phyloP scores from a whole-genome alignment of 2,113 vertebrate genomes.

The Hemiprocne comata region DNA sequence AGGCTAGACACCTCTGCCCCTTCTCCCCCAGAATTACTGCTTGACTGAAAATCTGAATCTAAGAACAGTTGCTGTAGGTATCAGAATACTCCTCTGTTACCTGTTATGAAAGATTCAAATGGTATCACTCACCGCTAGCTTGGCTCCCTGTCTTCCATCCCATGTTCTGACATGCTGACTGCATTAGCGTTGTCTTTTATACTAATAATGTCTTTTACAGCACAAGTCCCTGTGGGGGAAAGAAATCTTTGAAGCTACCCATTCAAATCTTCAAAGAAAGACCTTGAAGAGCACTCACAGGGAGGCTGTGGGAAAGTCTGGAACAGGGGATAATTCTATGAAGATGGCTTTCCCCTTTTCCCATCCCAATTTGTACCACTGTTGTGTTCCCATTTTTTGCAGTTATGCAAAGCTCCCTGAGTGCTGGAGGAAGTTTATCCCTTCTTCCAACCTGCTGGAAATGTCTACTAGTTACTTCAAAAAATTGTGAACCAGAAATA shows the following conservation, averaged over 20 bases:
- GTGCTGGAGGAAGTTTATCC: not conserved
- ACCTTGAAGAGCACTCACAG: not conserved
- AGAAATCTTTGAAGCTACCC: constrained; percentile 13
- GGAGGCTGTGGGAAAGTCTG: not conserved
- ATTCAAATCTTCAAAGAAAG: constrained; percentile 41
- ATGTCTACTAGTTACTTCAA: not conserved
- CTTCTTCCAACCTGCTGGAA: not conserved
- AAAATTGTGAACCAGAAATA: not conserved
- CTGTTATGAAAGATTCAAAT: not conserved
- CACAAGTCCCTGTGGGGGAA: not conserved
- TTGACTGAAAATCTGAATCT: not conserved
- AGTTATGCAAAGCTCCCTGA: not conserved
- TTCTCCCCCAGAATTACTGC: not conserved
- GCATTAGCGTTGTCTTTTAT: not conserved
- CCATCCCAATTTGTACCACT: not conserved
- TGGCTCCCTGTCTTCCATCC: not conserved
- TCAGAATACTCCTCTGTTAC: not conserved
- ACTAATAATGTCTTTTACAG: not conserved
- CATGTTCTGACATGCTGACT: not conserved
- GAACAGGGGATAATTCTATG: not conserved
- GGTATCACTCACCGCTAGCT: not conserved
- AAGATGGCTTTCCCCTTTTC: not conserved
- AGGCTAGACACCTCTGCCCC: not conserved
- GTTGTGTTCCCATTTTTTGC: not conserved
- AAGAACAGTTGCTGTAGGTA: not conserved